Percentiles rank a stretch among this genome's conserved stretches.
phyloP scores from a whole-genome alignment of 2,888 invertebrate genomes.

The Girardia tigrina region DNA sequence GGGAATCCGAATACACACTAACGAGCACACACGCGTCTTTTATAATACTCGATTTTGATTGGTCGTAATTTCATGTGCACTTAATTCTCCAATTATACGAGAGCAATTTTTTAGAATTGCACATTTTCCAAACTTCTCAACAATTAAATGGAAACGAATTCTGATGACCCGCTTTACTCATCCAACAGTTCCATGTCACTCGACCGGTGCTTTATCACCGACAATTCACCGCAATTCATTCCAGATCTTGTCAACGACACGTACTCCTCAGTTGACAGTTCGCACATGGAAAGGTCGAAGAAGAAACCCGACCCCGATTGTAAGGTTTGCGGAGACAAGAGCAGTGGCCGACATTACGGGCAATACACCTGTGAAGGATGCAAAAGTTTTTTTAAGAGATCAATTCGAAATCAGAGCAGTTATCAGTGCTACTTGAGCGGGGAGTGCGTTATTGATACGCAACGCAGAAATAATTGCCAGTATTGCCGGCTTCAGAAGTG shows the following conservation, averaged over 20 bases:
- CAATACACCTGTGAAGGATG: slow-evolving; percentile 91
- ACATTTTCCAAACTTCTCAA: neutral
- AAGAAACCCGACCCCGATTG: slow-evolving; percentile 26
- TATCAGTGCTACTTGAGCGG: slow-evolving; percentile 92
- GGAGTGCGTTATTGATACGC: slow-evolving; percentile 95
- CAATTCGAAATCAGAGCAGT: slow-evolving; percentile 84
- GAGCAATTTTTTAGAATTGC: neutral
- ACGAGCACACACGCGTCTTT: too few species aligned
- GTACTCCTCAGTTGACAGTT: neutral
- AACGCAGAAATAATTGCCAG: slow-evolving; percentile 98
- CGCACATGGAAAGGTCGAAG: neutral
- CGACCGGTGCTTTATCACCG: neutral
- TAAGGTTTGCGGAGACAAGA: slow-evolving; percentile 37
- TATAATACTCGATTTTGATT: neutral
- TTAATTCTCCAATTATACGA: neutral
- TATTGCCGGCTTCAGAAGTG: slow-evolving; percentile 96
- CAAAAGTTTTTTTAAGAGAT: slow-evolving; percentile 97
- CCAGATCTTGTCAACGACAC: neutral
- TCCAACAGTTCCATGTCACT: neutral
- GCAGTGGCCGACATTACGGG: slow-evolving; percentile 82
- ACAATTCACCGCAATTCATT: neutral
- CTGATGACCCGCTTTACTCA: neutral
- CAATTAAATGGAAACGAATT: neutral
- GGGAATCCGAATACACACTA: too few species aligned
- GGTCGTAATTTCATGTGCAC: neutral